These are phyloP conservation scores for Aldrovandia affinis DNA, from an alignment of 2,797 vertebrate genomes.

Conservation along the genomic window DNA sequence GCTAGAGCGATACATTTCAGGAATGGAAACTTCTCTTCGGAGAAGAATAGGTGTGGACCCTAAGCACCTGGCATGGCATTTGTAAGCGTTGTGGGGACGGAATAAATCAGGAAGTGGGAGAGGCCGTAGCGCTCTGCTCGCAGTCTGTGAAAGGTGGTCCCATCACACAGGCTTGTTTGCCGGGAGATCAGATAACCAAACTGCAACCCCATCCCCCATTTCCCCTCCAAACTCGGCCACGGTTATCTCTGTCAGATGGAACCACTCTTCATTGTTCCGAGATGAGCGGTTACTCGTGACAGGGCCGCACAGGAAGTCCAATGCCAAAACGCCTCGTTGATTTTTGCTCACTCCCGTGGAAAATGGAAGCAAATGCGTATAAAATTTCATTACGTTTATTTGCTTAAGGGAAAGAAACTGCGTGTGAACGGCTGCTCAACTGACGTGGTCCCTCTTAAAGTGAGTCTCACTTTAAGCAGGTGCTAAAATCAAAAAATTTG, in stretches of 20 bases:
- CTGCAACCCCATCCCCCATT: constrained; percentile 4
- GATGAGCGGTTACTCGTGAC: background rate
- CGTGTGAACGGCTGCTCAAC: background rate
- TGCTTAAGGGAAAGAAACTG: background rate
- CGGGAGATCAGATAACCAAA: constrained; percentile 19
- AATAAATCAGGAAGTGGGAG: background rate
- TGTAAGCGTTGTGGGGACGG: background rate
- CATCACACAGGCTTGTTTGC: constrained; percentile 10
- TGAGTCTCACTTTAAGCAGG: background rate
- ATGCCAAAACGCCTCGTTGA: background rate
- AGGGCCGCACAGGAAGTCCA: background rate
- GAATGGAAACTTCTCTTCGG: background rate
- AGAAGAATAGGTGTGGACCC: background rate
- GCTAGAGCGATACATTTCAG: background rate
- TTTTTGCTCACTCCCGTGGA: background rate
- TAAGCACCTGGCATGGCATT: too few relatives aligned
- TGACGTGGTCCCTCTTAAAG: background rate
- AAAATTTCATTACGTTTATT: background rate
- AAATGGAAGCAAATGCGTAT: background rate
- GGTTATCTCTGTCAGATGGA: constrained; percentile 3
- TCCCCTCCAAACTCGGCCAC: background rate
- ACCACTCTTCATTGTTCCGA: background rate
- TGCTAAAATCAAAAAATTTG: background rate
- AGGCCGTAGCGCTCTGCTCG: background rate
- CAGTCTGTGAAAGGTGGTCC: background rate